These are phyloP conservation scores for Morone saxatilis DNA, from an alignment of 2,113 vertebrate genomes.

Conservation along the genomic window DNA sequence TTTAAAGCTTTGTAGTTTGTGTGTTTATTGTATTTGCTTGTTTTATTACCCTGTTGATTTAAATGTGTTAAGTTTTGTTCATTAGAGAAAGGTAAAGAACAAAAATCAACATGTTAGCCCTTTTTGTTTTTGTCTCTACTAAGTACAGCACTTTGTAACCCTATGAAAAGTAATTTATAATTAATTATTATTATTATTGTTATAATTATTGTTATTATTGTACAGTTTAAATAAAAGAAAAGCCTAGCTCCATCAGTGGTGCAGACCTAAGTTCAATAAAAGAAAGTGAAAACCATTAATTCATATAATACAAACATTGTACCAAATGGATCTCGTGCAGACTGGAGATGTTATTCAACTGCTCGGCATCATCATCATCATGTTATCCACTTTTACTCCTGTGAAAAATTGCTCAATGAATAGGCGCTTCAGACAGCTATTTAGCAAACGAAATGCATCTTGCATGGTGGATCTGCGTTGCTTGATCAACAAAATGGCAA, in stretches of 20 bases:
- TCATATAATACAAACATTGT: slow-evolving; percentile 76
- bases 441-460: slow-evolving; percentile 82
- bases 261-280: slow-evolving; percentile 1
- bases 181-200: background rate
- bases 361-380: slow-evolving; percentile 71
- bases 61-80: too few species aligned
- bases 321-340: slow-evolving; percentile 63
- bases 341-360: slow-evolving; percentile 70
- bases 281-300: background rate
- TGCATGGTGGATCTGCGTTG: slow-evolving; percentile 79
- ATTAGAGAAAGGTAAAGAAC: too few species aligned
- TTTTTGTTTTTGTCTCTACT: background rate
- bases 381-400: slow-evolving; percentile 72
- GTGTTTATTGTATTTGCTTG: too few species aligned
- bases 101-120: background rate
- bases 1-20: too few species aligned
- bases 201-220: background rate
- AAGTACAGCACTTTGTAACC: background rate
- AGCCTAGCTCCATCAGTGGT: background rate
- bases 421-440: slow-evolving; percentile 74
- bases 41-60: too few species aligned
- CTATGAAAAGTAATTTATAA: background rate
- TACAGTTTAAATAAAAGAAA: background rate
- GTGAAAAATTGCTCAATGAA: slow-evolving; percentile 82
- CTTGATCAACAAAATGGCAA: slow-evolving; percentile 80